Evolutionary conservation across 2,888 invertebrate genomes (phyloP).

Genomic region (Acrobasis consociella): DNA sequence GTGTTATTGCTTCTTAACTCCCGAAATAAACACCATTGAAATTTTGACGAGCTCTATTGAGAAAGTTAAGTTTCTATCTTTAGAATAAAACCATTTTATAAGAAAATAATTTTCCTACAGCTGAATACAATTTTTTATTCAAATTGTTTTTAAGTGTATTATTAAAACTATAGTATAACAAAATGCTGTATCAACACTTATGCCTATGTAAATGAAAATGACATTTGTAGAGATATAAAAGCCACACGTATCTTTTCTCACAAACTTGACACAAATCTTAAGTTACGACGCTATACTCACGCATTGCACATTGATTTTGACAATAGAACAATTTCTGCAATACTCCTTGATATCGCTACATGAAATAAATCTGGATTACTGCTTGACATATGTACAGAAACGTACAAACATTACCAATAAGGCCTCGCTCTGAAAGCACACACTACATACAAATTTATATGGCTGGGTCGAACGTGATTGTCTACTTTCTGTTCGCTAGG

Average conservation of each 20-base stretch:
- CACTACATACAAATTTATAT: conserved; percentile 26
- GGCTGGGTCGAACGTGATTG: conserved; percentile 40
- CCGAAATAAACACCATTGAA: neutral
- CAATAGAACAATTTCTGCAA: neutral
- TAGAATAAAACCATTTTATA: neutral
- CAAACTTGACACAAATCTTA: neutral
- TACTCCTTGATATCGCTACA: conserved; percentile 3
- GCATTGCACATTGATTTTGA: neutral
- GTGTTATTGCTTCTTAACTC: conserved; percentile 26
- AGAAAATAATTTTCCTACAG: too few relatives aligned
- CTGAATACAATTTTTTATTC: too few relatives aligned
- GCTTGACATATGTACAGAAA: conserved; percentile 20
- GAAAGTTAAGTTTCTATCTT: conserved; percentile 11
- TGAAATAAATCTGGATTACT: conserved; percentile 3
- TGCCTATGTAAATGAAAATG: neutral
- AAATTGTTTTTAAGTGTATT: too few relatives aligned
- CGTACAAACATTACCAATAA: conserved; percentile 25
- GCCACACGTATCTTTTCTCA: neutral
- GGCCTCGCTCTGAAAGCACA: conserved; percentile 26
- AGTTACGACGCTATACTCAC: neutral
- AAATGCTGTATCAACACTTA: neutral
- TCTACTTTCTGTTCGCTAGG: conserved; percentile 29
- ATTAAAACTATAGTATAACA: neutral
- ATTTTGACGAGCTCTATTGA: conserved; percentile 9
- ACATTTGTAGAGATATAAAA: neutral